Base-by-base conservation (phyloP, 2,888 invertebrate species). In the Drosophila peninsularis region DNA sequence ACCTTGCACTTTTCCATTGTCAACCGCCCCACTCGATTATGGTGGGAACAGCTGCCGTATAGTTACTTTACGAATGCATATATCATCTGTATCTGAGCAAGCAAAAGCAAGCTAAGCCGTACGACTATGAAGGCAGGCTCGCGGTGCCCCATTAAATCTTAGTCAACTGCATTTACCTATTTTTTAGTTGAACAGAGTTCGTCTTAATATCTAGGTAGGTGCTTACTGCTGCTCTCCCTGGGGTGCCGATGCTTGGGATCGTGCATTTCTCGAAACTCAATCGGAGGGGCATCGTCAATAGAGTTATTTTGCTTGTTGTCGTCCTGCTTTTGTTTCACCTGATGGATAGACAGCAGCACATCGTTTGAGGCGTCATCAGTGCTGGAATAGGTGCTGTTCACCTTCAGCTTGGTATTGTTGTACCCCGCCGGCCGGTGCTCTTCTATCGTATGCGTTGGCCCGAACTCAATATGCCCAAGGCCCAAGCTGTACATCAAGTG, bases 401-500 rank as follows among this genome's bases (percentile, higher is more conserved):
- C 17, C 62, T 57, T 39, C 0, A 71, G 44, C 11, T 81, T 76
- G 9, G 67, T 73, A 5, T 72, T 62, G 47, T 86, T 84, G 53
- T 82, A 90, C 17, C 90, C 91, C 50, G 88, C 76, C 1, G 91
- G 89, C 62, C 90, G 89, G 63, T 92, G 92, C 61, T 92, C 84
- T 5, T 91, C 91, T 32, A 92, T 84, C 3, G 92, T 91, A 60
- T 92, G 92, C 2, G 79, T 81, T 14, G 90, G 90, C 14, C 90
- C 89, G 62, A 95, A 95, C 75, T 94, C 94, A 9, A 94, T 92
- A 13, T 94, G 94, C 0, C 95, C 95, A n/a, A 95, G 92, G 0
- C 95, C 95, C 21, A 95, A 91, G 81, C 93, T 95, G 81, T 94
- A 94, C 91, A 95, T 92, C 50, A 95, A 91, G 82, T 95, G 95